Base-by-base conservation (phyloP, 37 sponge, comb jelly and placozoan species). In the Trichoplax adhaerens region DNA sequence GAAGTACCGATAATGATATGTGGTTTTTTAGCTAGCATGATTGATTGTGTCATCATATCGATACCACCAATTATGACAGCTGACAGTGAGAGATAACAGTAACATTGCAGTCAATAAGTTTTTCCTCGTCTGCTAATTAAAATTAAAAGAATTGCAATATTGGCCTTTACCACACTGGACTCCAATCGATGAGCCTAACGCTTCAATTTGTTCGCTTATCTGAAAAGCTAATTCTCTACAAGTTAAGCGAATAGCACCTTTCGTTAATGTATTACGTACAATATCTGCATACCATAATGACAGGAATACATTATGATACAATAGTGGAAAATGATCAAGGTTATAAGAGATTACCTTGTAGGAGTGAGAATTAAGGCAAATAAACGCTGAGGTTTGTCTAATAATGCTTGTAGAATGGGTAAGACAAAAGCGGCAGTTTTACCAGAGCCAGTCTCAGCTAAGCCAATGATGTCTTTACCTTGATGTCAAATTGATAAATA, bases 371-470 rank as follows among this genome's bases (percentile, higher is more conserved):
- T 74, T 1, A 96, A 81, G n/a, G 98, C 98, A 82, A 85, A 96
- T 6, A 91, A 75, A 51, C 98, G 65, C 48, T 80, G 58, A 4
- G 98, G 98, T 53, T 77, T 83, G 12, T 85, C 89, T 72, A 96
- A 65, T 1, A 96, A 81, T 0, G 87, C 83, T 54, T 96, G 98
- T 0, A 96, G 69, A 54, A 96, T 88, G 1, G 98, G 98, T 3
- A 96, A 77, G 56, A 87, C 89, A 78, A 96, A 96, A 5, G 98
- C 93, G 3, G 77, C 98, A 5, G 98, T 96, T 74, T 96, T 96
- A 4, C 98, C 98, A 56, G 93, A 92, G 0, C 98, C 98, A 0
- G 98, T 96, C 76, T 96, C 98, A 53, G 98, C 98, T 54, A 96
- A 75, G 0, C 98, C 98, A 77, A 96, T 96, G 46, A 96, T 68